Evolutionary conservation across 1,140 invertebrate species (phyloP).

Genomic region (Adelges cooleyi): DNA sequence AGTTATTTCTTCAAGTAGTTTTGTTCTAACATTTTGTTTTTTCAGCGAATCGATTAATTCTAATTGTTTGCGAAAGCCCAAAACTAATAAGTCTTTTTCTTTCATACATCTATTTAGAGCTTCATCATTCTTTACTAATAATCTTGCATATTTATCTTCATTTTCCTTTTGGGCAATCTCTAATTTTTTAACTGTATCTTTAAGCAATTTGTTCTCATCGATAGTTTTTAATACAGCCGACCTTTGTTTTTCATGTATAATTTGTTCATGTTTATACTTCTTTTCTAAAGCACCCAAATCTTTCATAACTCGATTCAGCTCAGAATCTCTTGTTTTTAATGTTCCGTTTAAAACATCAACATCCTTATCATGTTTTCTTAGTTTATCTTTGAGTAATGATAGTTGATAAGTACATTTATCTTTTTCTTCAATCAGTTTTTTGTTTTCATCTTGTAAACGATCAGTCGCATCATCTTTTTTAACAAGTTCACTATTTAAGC

Average conservation of each 20-base stretch:
- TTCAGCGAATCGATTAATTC: conserved; percentile 13
- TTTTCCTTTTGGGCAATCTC: background rate
- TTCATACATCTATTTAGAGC: background rate
- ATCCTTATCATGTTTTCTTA: background rate
- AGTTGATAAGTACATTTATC: background rate
- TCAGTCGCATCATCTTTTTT: background rate
- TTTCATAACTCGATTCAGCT: background rate
- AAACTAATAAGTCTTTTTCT: background rate
- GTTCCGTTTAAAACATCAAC: background rate
- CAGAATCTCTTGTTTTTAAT: conserved; percentile 4
- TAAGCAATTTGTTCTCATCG: background rate
- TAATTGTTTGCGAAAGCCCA: conserved; percentile 15
- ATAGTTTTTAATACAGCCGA: background rate
- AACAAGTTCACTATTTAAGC: background rate
- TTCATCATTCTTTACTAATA: background rate
- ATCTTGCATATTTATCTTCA: background rate
- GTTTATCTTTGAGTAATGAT: background rate
- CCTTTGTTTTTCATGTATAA: conserved; percentile 1
- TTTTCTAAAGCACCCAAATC: background rate
- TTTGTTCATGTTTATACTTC: conserved; percentile 4
- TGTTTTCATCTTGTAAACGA: background rate
- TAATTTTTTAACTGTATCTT: background rate
- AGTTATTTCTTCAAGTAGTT: conserved; percentile 8
- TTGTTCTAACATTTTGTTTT: background rate
- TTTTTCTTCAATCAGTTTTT: conserved; percentile 10